Base-by-base conservation (phyloP, 2,888 invertebrate genomes). In the Altica lythri region DNA sequence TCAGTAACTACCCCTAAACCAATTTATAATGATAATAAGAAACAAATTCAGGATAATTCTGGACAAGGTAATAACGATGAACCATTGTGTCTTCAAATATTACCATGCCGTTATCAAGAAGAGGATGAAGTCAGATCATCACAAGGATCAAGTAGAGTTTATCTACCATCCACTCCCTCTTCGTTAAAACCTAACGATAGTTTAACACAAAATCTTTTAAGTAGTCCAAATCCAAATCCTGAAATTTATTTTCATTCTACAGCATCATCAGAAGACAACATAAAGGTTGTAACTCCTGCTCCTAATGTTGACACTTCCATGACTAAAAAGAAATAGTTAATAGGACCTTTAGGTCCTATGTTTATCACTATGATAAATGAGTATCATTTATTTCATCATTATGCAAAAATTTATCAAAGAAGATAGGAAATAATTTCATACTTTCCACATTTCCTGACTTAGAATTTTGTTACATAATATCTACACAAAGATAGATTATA, bases 181-280 rank as follows among this genome's bases (percentile, higher is more conserved):
- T 30, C 27, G 4, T 2, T 9, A 5, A n/a, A 17, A 30, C 4
- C n/a, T 1, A 32, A 32, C 13, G 32, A 45, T 10, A 16, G 19
- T 8, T n/a, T 35, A 16, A n/a, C 8, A 9, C 13, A 47, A 4
- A 35, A 17, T 29, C 12, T 37, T 2, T 37, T 37, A 17, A 47
- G 47, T 37, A 47, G 37, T 1, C 47, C 47, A 10, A 47, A 19
- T 10, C 47, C 47, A 2, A 35, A 47, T 22, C 47, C 47, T 10
- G 47, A 47, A 13, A n/a, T 47, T 12, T n/a, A 37, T n/a, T 47
- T 47, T 37, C 25, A 47, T 8, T 47, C 47, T 5, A 47, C 47
- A 6, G 37, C 47, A 4, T n/a, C n/a, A n/a, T n/a, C n/a, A n/a
- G n/a, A n/a, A n/a, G 2, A 19, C 4, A 35, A 32, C 5, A 13